Percentiles rank a stretch among this genome's conserved stretches.
phyloP scores from a whole-genome alignment of 2,888 invertebrate species.

The Muschampia staudingeri region DNA sequence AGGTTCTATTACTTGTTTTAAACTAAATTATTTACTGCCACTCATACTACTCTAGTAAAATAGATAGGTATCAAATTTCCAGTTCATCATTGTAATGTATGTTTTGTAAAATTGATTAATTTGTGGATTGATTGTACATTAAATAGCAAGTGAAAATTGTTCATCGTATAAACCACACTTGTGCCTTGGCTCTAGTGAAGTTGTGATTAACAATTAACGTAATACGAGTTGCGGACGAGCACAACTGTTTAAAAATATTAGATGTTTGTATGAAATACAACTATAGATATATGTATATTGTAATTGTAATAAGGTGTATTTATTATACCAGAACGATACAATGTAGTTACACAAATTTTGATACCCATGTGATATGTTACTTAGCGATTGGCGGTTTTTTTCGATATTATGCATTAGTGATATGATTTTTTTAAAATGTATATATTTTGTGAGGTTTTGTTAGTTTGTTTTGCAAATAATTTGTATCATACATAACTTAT shows the following conservation, averaged over 20 bases:
- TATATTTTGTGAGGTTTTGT: conserved; percentile 64
- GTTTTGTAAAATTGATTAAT: conserved; percentile 35
- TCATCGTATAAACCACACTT: conserved; percentile 81
- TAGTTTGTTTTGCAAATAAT: conserved; percentile 69
- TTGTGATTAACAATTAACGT: conserved; percentile 78
- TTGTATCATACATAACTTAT: conserved; percentile 61
- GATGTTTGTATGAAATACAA: conserved; percentile 58
- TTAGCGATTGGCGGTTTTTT: conserved; percentile 38
- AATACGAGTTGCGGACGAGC: conserved; percentile 38
- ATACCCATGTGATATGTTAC: conserved; percentile 50
- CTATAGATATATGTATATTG: conserved; percentile 48
- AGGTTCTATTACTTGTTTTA: too few relatives aligned
- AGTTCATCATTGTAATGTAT: conserved; percentile 66
- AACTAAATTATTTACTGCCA: too few relatives aligned
- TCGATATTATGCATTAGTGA: conserved; percentile 34
- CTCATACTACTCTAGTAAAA: neutral
- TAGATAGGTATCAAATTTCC: conserved; percentile 69
- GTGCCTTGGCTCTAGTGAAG: conserved; percentile 89
- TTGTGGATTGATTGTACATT: conserved; percentile 64
- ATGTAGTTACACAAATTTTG: conserved; percentile 47
- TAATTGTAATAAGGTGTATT: conserved; percentile 40
- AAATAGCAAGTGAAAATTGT: conserved; percentile 72
- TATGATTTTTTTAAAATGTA: conserved; percentile 52
- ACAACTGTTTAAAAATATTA: conserved; percentile 41
- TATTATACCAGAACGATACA: conserved; percentile 32